phyloP scores from a whole-genome alignment of 2,797 vertebrate genomes.

The Cirrhinus mrigala region DNA sequence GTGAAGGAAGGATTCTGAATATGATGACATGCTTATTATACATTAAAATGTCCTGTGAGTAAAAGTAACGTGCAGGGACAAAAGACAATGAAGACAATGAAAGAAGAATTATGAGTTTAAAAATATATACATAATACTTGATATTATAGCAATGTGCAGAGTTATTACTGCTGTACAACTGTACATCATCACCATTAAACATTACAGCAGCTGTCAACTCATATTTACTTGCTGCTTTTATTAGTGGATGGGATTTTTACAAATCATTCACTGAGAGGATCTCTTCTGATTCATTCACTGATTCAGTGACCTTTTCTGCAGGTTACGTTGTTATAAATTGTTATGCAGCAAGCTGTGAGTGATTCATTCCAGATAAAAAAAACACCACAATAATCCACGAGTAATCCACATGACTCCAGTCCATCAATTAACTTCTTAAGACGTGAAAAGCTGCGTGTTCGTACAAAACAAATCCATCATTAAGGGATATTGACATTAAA shows the following conservation, averaged over 20 bases:
- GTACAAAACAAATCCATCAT: background rate
- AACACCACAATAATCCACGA: background rate
- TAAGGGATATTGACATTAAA: background rate
- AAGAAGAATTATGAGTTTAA: background rate
- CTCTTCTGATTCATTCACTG: background rate
- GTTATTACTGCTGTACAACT: background rate
- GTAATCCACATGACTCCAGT: background rate
- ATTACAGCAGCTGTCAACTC: slow-evolving; percentile 27
- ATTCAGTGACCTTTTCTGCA: background rate
- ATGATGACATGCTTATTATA: background rate
- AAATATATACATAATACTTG: background rate
- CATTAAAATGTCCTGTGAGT: background rate
- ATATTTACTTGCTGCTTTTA: background rate
- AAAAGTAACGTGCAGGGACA: background rate
- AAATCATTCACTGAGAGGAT: background rate
- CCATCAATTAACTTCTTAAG: background rate
- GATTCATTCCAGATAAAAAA: background rate
- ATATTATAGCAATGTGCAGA: background rate
- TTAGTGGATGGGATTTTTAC: background rate
- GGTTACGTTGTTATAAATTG: background rate
- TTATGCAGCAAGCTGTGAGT: background rate
- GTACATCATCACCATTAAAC: slow-evolving; percentile 10
- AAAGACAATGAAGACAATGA: background rate
- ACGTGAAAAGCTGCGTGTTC: background rate
- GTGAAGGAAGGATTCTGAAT: background rate